Base-by-base conservation (phyloP, 2,113 vertebrate genomes). In the Clarias gariepinus region DNA sequence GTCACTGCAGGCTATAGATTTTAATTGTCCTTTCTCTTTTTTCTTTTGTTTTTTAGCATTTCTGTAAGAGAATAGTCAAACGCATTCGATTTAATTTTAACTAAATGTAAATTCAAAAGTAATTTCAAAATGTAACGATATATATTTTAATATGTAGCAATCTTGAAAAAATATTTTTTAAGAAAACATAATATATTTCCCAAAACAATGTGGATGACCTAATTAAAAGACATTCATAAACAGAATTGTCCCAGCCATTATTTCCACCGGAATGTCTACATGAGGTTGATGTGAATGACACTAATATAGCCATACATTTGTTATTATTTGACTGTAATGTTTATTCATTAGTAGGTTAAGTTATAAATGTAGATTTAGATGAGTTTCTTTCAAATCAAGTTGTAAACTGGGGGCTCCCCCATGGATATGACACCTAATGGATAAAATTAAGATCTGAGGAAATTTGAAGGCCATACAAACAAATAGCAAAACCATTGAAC, bases 1-100 rank as follows among this genome's bases (percentile, higher is more conserved):
- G n/a, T 80, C 69, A 68, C 28, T 85, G 71, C 25, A 58, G 28
- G 13, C 68, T 52, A 82, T 55, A 52, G n/a, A 61, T 81, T 25
- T 63, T 4, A 16, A 66, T 82, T 63, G 18, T n/a, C 36, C 53
- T 79, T 86, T 53, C 18, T 76, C 28, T 78, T 78, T 30, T 11
- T 61, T 61, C 21, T 23, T 7, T 23, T 21, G 23, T 61, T 25
- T 9, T 47, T 47, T 9, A 33, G 30, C 16, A 69, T 69, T n/a
- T 52, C 53, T 77, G 47, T 77, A 77, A 53, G 12, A 53, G 4
- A 25, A 71, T 33, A 74, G 47, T 47, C 36, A 23, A 23, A 47
- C 41, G 3, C 0, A 74, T 74, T 74, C 47, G 15, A 28, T 28
- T 68, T 25, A 13, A n/a, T 12, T 28, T 0, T 12, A 47, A 3